Percentiles rank a stretch among this genome's conserved stretches.
Evolutionary conservation across 2,797 vertebrate species (phyloP).

Genomic region (Acanthopagrus latus): DNA sequence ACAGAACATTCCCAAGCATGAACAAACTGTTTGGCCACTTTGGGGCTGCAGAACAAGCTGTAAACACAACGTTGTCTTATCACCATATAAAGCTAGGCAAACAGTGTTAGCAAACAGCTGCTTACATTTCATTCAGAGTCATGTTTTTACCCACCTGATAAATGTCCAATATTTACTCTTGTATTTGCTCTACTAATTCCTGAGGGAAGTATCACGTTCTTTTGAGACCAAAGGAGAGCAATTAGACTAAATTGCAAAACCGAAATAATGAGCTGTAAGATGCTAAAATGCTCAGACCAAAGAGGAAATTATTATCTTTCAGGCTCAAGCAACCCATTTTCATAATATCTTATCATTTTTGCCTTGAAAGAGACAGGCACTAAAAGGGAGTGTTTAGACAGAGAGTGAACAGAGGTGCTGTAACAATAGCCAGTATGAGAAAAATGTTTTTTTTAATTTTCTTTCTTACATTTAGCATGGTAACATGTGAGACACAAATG

Average conservation of each 20-base stretch:
- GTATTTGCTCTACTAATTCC: neutral
- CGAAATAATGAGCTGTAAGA: neutral
- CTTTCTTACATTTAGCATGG: too few relatives aligned
- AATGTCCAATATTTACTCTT: neutral
- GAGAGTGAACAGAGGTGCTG: too few relatives aligned
- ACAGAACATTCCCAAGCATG: too few relatives aligned
- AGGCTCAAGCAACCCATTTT: neutral
- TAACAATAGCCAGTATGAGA: too few relatives aligned
- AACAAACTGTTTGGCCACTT: neutral
- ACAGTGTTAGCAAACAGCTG: neutral
- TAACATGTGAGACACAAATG: too few relatives aligned
- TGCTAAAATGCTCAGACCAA: neutral
- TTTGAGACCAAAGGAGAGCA: too few relatives aligned
- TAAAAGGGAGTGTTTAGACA: too few relatives aligned
- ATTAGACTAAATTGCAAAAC: neutral
- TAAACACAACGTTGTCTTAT: conserved; percentile 19
- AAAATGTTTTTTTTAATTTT: too few relatives aligned
- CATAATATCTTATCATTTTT: neutral
- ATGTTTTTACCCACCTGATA: neutral
- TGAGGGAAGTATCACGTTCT: neutral
- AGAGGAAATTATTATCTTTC: neutral
- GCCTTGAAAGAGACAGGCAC: too few relatives aligned
- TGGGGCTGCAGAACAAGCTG: neutral
- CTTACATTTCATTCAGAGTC: neutral
- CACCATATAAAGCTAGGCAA: neutral